These are phyloP conservation scores for Clavelina lepadiformis DNA, from an alignment of 23 tunicate species.

Conservation along the genomic window DNA sequence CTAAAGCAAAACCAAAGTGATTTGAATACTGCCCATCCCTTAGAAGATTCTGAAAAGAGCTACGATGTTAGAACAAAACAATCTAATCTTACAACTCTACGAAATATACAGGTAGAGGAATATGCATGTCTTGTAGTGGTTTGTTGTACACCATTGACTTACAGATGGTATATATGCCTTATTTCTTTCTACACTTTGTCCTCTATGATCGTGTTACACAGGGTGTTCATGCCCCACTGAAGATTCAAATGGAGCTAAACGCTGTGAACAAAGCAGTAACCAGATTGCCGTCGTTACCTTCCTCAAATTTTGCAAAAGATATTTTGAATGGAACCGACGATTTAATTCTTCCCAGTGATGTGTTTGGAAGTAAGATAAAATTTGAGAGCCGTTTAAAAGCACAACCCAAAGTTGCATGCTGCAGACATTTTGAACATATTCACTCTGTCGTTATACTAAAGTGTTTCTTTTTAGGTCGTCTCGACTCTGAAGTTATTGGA, in stretches of 20 bases:
- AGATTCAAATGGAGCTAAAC: constrained; percentile 67
- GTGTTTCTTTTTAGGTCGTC: constrained; percentile 20
- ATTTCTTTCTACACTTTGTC: too few species aligned
- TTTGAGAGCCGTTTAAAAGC: too few species aligned
- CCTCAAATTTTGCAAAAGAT: constrained; percentile 71
- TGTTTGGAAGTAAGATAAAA: constrained; percentile 39
- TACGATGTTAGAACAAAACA: constrained; percentile 12
- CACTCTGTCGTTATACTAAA: too few species aligned
- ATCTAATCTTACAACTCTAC: constrained; percentile 22
- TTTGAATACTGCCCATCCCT: constrained; percentile 39
- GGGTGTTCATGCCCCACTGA: constrained; percentile 76
- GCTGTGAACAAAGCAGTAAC: constrained; percentile 50
- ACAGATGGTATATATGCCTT: too few species aligned
- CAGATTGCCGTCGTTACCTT: constrained; percentile 72
- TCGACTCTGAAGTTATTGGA: constrained; percentile 71
- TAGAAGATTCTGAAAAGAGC: constrained; percentile 27
- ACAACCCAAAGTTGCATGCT: too few species aligned
- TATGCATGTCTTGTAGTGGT: too few species aligned
- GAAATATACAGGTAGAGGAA: constrained; percentile 40
- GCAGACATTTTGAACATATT: too few species aligned
- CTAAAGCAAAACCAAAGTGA: constrained; percentile 10
- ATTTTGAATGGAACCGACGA: constrained; percentile 67
- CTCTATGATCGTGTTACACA: background rate
- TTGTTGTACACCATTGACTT: too few species aligned
- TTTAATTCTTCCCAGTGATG: constrained; percentile 28